A percentile compares a stretch with the other conserved stretches of the same genome.
Conservation (phyloP, 1,140 invertebrate species). For the Papilio dardanus region DNA sequence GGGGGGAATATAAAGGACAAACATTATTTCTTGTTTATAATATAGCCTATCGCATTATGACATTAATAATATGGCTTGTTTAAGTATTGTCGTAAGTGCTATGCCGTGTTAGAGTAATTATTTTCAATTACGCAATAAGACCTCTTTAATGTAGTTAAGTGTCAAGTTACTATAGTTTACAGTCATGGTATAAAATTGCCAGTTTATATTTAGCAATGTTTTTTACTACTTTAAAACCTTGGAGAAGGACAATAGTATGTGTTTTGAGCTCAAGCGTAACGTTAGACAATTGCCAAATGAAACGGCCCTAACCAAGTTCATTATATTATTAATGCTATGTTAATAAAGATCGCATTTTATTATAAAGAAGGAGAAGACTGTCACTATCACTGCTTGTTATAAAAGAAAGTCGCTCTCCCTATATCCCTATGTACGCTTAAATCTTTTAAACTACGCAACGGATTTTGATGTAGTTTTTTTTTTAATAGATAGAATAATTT, state of each 20-base stretch:
- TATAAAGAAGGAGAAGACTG: no score
- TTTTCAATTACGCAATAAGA: conserved; percentile 29
- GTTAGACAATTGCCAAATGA: neutral
- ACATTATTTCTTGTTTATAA: no score
- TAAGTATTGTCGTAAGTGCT: neutral
- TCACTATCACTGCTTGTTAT: no score
- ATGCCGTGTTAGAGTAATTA: conserved; percentile 24
- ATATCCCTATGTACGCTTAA: no score
- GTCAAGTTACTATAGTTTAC: conserved; percentile 1
- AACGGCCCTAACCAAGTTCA: neutral
- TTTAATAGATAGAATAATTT: no score
- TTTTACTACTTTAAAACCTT: neutral
- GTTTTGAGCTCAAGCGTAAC: neutral
- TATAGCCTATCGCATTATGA: no score
- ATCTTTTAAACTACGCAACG: no score
- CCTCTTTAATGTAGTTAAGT: conserved; percentile 23
- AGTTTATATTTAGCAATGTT: neutral
- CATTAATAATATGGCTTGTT: neutral
- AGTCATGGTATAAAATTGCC: neutral
- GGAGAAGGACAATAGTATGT: neutral
- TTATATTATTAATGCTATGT: no score
- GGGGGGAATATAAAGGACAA: no score
- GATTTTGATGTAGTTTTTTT: no score
- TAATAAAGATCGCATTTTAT: no score
- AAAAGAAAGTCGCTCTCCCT: no score